Percentiles rank a stretch among this genome's conserved stretches.
Evolutionary conservation across 1,140 invertebrate species (phyloP).

Genomic region (Carcinoscorpius rotundicauda): DNA sequence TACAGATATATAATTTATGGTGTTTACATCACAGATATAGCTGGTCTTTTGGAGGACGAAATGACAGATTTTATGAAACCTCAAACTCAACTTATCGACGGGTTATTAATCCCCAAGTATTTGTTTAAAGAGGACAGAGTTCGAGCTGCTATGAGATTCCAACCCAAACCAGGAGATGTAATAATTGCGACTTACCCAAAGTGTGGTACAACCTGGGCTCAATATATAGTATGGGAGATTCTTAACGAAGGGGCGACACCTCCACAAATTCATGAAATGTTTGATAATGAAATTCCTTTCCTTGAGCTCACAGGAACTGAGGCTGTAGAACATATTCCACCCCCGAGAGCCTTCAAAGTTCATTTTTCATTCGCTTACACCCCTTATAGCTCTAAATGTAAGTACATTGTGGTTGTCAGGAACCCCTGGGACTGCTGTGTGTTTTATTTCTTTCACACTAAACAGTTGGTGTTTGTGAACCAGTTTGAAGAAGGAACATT

Average conservation of each 20-base stretch:
- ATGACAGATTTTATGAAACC: no score
- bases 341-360: constrained; percentile 1
- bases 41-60: no score
- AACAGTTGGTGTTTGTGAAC: background rate
- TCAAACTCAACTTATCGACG: constrained; percentile 1
- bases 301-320: constrained; percentile 5
- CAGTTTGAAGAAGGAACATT: constrained; percentile 26
- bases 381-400: constrained; percentile 2
- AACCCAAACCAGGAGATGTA: constrained; percentile 17
- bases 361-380: constrained; percentile 11
- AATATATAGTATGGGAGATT: constrained; percentile 14
- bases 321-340: background rate
- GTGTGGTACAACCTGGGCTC: constrained; percentile 13
- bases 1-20: no score
- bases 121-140: constrained; percentile 4
- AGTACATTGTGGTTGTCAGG: constrained; percentile 9
- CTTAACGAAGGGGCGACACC: background rate
- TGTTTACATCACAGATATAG: no score
- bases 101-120: background rate
- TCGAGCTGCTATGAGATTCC: constrained; percentile 8
- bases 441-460: constrained; percentile 11
- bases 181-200: constrained; percentile 8
- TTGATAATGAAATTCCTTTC: constrained; percentile 4
- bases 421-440: constrained; percentile 12
- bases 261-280: background rate